Conservation (phyloP, 1,140 invertebrate species). For the Drosophila malerkotliana region DNA sequence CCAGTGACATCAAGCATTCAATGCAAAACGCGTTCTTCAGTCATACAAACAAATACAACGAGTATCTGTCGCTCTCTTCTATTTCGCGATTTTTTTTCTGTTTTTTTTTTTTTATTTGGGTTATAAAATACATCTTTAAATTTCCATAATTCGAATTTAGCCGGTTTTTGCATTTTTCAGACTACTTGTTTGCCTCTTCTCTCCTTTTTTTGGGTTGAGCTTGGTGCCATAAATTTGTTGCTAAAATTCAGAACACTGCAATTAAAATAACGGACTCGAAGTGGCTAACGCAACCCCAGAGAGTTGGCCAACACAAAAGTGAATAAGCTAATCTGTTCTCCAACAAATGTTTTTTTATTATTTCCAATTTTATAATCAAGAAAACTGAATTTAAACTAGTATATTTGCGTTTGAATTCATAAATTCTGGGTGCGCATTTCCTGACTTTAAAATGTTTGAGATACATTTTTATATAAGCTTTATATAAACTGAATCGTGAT, state of each 20-base stretch:
- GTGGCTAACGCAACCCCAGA: constrained; percentile 8
- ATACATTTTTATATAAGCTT: not conserved
- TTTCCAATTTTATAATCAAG: constrained; percentile 6
- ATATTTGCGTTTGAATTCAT: constrained; percentile 36
- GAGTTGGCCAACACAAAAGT: constrained; percentile 1
- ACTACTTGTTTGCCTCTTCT: not conserved
- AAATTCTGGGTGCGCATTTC: constrained; percentile 39
- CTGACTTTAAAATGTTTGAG: constrained; percentile 12
- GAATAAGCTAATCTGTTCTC: constrained; percentile 15
- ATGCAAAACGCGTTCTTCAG: constrained; percentile 59
- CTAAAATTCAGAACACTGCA: constrained; percentile 60
- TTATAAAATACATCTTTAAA: constrained; percentile 44
- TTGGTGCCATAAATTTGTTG: constrained; percentile 42
- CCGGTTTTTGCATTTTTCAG: constrained; percentile 40
- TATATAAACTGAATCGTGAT: constrained; percentile 12
- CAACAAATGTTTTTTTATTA: constrained; percentile 23
- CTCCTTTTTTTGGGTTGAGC: constrained; percentile 5
- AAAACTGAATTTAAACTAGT: constrained; percentile 10
- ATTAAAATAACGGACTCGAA: constrained; percentile 56
- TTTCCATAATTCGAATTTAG: constrained; percentile 42
- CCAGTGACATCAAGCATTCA: constrained; percentile 56
- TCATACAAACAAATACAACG: not conserved
- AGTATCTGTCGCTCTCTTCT: not conserved
- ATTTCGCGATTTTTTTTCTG: not conserved
- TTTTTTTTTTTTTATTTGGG: constrained; percentile 1